Evolutionary conservation across 2,797 vertebrate species (phyloP).

Genomic region (Ceryle rudis): DNA sequence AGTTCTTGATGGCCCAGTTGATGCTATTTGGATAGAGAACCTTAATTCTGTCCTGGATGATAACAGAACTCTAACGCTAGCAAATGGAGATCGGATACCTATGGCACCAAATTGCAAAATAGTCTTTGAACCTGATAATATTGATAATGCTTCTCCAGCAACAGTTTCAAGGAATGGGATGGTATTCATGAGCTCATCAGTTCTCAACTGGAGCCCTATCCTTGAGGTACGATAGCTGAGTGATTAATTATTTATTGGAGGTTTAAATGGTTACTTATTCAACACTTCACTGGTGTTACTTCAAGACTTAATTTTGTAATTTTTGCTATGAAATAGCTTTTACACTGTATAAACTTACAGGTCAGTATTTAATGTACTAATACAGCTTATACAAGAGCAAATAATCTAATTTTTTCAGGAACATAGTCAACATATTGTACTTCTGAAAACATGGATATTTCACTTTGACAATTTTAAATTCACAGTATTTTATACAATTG

Average conservation of each 20-base stretch:
- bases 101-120: conserved; percentile 98
- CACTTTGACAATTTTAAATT: too few relatives aligned
- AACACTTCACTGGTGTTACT: neutral
- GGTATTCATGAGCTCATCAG: conserved; percentile 98
- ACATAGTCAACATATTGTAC: neutral
- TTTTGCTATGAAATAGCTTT: neutral
- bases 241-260: neutral
- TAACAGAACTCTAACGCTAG: conserved; percentile 94
- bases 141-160: conserved; percentile 96
- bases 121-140: conserved; percentile 96
- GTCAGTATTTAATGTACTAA: neutral
- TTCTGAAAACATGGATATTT: too few relatives aligned
- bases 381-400: neutral
- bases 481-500: too few relatives aligned
- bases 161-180: conserved; percentile 98
- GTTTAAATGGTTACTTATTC: neutral
- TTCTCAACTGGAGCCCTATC: conserved; percentile 93
- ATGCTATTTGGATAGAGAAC: conserved; percentile 99
- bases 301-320: neutral
- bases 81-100: conserved; percentile 95
- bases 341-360: neutral
- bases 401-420: neutral
- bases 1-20: conserved; percentile 95
- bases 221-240: conserved; percentile 85
- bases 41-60: conserved; percentile 97